Evolutionary conservation across 2,888 invertebrate species (phyloP), one percentile per base, ranked within the genome.

Genomic region (Sceliomorpha sp.): DNA sequence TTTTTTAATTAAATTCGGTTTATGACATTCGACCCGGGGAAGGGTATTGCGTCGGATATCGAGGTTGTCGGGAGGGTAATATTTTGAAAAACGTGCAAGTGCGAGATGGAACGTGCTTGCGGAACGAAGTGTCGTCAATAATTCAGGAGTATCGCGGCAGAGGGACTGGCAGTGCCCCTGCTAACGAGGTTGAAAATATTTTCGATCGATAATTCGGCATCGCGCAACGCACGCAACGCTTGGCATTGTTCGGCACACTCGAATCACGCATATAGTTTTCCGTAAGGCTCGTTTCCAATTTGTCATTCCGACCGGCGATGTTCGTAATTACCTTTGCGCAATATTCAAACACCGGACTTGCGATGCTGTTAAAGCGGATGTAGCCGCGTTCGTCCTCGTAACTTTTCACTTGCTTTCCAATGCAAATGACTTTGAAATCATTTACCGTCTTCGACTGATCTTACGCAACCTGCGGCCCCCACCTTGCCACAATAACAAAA

Each of bases 151-250:
- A 69, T 50, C 48, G 51, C 13, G 39, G 24, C 48, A 40, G 58
- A 51, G 58, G 37, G 48, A 68, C 39, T 53, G n/a, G n/a, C n/a
- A 48, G 47, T 60, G 53, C 47, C 44, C 31, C 29, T 58, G 40
- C 58, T 62, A 69, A 69, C 69, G 69, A 69, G 58, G 69, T 60
- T 58, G 42, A 69, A 69, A 69, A 63, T 69, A 69, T 69, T 63
- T 63, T 44, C 51, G 69, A 69, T 69, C 69, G 53, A 69, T 69
- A 69, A 69, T 63, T 63, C 40, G 51, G 27, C 53, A 24, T 36
- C 51, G 15, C 24, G 36, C 13, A 24, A 15, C 51, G 37, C 44
- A n/a, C n/a, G 59, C 42, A 50, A 58, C 55, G 48, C 51, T 39
- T 27, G 24, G 39, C 47, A 58, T 67, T 58, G 59, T 67, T 60